A percentile compares a stretch with the other conserved stretches of the same genome.
Conservation (phyloP, 2,113 vertebrate genomes). For the Sceloporus tristichus region DNA sequence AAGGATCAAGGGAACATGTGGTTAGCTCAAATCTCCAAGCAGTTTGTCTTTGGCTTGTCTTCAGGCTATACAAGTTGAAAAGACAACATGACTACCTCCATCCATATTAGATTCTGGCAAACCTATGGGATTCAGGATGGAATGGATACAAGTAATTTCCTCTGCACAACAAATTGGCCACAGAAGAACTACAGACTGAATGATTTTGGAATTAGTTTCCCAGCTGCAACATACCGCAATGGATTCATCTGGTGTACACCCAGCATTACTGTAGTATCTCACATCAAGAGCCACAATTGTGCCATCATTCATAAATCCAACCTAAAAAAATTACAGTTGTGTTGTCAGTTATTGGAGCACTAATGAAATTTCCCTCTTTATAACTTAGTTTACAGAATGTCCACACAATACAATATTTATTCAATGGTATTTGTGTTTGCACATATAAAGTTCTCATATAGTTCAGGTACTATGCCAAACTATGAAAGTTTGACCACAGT, state of each 20-base stretch:
- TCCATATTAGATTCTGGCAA: background rate
- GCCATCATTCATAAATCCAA: constrained; percentile 80
- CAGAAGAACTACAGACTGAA: background rate
- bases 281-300: constrained; percentile 77
- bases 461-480: background rate
- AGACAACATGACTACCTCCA: background rate
- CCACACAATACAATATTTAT: background rate
- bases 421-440: background rate
- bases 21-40: too few species aligned
- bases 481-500: background rate
- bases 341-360: background rate
- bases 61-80: too few species aligned
- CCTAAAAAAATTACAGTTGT: constrained; percentile 56
- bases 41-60: too few species aligned
- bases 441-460: background rate
- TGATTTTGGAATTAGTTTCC: background rate
- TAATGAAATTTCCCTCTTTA: background rate
- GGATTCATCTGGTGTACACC: constrained; percentile 72
- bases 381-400: background rate
- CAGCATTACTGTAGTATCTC: constrained; percentile 70
- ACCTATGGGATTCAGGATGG: too few species aligned
- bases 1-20: too few species aligned
- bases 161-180: background rate
- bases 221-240: constrained; percentile 56
- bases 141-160: background rate